phyloP scores from a whole-genome alignment of 64 coral and sea anemone species.

The Astreopora myriophthalma region DNA sequence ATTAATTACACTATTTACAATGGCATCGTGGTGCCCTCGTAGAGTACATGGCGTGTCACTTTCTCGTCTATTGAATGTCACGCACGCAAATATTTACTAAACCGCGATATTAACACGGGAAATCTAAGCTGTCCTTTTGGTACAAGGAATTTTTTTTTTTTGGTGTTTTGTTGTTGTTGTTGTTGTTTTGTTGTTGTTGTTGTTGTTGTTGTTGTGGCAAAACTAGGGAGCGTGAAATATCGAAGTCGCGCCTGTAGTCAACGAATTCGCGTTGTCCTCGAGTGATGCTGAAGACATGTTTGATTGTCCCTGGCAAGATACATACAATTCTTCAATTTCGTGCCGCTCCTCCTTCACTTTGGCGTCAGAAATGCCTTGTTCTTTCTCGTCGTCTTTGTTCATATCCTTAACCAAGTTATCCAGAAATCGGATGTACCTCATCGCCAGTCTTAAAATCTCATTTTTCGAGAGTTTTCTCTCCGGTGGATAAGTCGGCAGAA shows the following conservation, averaged over 20 bases:
- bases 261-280: neutral
- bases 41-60: neutral
- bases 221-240: neutral
- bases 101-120: slow-evolving; percentile 17
- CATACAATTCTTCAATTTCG: neutral
- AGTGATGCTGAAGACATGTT: neutral
- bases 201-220: neutral
- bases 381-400: slow-evolving; percentile 3
- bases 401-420: slow-evolving; percentile 73
- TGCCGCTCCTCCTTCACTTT: neutral
- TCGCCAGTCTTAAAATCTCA: slow-evolving; percentile 86
- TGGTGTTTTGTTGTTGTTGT: too few relatives aligned
- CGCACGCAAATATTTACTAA: neutral
- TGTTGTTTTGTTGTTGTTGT: too few relatives aligned
- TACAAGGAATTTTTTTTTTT: neutral
- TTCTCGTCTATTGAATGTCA: neutral
- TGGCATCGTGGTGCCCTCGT: neutral
- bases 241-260: neutral
- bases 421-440: slow-evolving; percentile 88
- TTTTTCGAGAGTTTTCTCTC: slow-evolving; percentile 90
- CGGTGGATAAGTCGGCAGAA: slow-evolving; percentile 78
- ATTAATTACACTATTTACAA: slow-evolving; percentile 27
- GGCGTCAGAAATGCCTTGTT: neutral
- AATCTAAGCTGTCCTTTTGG: neutral
- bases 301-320: neutral